Base-by-base conservation (phyloP, 2,797 vertebrate species). In the Sebastes wilsoni region DNA sequence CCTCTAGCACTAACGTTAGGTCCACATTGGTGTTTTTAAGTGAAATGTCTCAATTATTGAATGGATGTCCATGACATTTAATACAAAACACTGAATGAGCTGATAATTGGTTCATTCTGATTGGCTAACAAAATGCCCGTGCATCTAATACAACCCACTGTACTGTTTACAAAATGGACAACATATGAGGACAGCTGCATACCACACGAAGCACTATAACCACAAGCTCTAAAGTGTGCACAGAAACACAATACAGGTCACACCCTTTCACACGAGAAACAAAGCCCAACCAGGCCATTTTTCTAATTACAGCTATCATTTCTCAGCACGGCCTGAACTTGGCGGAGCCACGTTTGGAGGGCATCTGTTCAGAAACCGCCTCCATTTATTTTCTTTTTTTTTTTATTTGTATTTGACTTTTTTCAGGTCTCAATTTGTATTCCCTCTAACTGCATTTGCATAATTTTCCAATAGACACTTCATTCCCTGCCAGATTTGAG, bases 381-480 rank as follows among this genome's bases (percentile, higher is more conserved):
- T 42, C 65, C 36, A 52, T 88, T 84, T 84, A 67, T 72, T 84
- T 80, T 72, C 4, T 8, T 65, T 14, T 75, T 36, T 28, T 75
- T 83, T 83, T 75, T 66, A 85, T 85, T 83, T 80, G 65, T 72
- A 52, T 85, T 82, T 80, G 73, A 81, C 72, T 80, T 89, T 89
- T 87, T 75, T 75, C 89, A 90, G 87, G 79, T 89, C 86, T 92
- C 84, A 78, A 80, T 91, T 89, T 85, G 72, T 80, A 70, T 87
- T 80, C 81, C 80, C 68, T 56, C 73, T 75, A 67, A 88, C 87
- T 34, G 6, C 34, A 91, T 93, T 90, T 93, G 91, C 89, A 93
- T 92, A 93, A 89, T 94, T 88, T 87, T 89, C 87, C 89, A 92
- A 92, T 91, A 91, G 79, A 87, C 89, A 90, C 89, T 94, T 93